Evolutionary conservation across 1,140 invertebrate species (phyloP).

Genomic region (Magallana angulata): DNA sequence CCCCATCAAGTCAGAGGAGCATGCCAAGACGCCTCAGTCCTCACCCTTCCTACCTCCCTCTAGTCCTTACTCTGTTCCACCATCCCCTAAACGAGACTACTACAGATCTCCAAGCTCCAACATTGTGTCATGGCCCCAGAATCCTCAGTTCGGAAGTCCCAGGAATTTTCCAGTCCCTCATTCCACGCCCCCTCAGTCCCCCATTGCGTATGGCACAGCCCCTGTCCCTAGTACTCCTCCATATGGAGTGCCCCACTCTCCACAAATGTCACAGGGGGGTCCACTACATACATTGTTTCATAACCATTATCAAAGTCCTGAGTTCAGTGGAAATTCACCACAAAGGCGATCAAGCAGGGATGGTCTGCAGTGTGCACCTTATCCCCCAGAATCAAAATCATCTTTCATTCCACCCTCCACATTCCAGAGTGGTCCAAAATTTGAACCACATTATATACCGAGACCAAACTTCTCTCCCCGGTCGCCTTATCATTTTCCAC

Average conservation of each 20-base stretch:
- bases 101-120: slow-evolving; percentile 17
- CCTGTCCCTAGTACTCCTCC: background rate
- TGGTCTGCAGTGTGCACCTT: background rate
- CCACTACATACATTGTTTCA: background rate
- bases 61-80: background rate
- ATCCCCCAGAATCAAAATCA: background rate
- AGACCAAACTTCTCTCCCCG: slow-evolving; percentile 15
- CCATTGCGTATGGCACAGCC: background rate
- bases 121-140: slow-evolving; percentile 15
- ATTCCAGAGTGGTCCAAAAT: slow-evolving; percentile 22
- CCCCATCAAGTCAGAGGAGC: background rate
- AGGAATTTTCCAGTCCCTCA: slow-evolving; percentile 5
- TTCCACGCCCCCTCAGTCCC: background rate
- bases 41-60: slow-evolving; percentile 24
- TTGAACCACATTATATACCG: background rate
- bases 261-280: background rate
- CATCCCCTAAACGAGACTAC: slow-evolving; percentile 8
- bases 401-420: slow-evolving; percentile 6
- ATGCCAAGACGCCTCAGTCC: background rate
- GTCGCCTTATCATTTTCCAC: slow-evolving; percentile 7
- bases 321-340: background rate
- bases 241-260: background rate
- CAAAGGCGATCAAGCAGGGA: slow-evolving; percentile 12
- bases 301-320: background rate
- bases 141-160: background rate